Evolutionary conservation across 2,113 vertebrate species (phyloP).

Genomic region (Caretta caretta): DNA sequence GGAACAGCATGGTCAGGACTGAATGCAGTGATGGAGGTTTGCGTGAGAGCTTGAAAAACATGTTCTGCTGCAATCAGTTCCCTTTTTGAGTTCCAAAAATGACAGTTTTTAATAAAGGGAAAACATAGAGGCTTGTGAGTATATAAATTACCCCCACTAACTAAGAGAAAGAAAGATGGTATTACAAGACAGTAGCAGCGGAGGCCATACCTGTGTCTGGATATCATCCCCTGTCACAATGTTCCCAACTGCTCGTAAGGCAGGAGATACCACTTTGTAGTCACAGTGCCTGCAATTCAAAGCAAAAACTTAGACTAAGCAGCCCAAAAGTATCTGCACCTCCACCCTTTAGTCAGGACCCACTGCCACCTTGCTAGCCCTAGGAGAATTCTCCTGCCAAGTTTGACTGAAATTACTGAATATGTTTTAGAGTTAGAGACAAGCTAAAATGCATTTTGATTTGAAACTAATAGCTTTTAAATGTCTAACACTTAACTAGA

Average conservation of each 20-base stretch:
- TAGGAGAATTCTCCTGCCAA: neutral
- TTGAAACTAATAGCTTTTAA: conserved; percentile 18
- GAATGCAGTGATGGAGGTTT: neutral
- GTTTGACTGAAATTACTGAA: neutral
- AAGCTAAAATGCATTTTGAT: neutral
- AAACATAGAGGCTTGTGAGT: neutral
- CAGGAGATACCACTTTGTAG: conserved; percentile 98
- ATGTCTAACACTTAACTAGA: neutral
- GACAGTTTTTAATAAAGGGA: neutral
- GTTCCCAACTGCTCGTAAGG: conserved; percentile 95
- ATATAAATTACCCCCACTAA: neutral
- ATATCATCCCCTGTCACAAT: conserved; percentile 98
- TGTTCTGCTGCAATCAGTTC: neutral
- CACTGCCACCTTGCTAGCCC: neutral
- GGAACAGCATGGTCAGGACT: neutral
- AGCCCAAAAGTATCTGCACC: neutral
- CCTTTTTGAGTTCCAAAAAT: neutral
- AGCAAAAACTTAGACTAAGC: neutral
- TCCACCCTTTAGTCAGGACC: neutral
- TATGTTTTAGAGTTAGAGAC: neutral
- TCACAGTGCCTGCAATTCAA: conserved; percentile 90
- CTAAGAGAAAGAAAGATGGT: neutral
- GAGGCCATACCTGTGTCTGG: conserved; percentile 91
- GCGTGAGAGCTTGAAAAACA: neutral
- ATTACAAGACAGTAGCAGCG: neutral